A percentile compares a stretch with the other conserved stretches of the same genome.
These are phyloP conservation scores for Seriola quinqueradiata DNA, from an alignment of 2,113 vertebrate species.

Conservation along the genomic window DNA sequence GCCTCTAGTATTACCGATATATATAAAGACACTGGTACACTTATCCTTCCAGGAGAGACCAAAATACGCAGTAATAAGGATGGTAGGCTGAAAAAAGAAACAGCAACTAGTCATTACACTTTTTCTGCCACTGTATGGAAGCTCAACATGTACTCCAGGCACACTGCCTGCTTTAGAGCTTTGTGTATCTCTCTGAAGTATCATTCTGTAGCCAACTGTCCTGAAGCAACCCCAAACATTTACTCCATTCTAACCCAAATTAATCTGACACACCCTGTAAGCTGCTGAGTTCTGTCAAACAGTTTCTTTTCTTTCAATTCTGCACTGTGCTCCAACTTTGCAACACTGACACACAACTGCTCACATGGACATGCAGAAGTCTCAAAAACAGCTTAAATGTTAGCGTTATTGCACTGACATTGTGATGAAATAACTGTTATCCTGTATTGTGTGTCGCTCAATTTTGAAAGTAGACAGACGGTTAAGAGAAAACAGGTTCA, in stretches of 20 bases:
- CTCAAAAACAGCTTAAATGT: neutral
- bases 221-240: constrained; percentile 61
- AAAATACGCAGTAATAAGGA: constrained; percentile 50
- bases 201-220: constrained; percentile 52
- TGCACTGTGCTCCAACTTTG: neutral
- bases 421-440: constrained; percentile 3
- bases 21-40: constrained; percentile 3
- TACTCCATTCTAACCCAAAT: constrained; percentile 51
- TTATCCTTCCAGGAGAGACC: constrained; percentile 34
- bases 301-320: constrained; percentile 21
- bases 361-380: neutral
- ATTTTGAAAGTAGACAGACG: constrained; percentile 52
- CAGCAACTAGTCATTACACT: constrained; percentile 60
- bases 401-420: neutral
- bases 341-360: neutral
- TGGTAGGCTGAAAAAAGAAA: constrained; percentile 41
- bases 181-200: constrained; percentile 49
- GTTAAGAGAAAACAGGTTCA: constrained; percentile 29
- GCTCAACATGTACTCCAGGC: constrained; percentile 52
- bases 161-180: constrained; percentile 43
- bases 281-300: constrained; percentile 45
- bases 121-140: constrained; percentile 37
- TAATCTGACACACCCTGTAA: constrained; percentile 54
- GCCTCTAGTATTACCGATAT: neutral
- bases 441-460: constrained; percentile 50